A percentile compares a stretch with the other conserved stretches of the same genome.
Evolutionary conservation across 35 echinoderm and acorn worm species (phyloP).

Genomic region (Apostichopus californicus): DNA sequence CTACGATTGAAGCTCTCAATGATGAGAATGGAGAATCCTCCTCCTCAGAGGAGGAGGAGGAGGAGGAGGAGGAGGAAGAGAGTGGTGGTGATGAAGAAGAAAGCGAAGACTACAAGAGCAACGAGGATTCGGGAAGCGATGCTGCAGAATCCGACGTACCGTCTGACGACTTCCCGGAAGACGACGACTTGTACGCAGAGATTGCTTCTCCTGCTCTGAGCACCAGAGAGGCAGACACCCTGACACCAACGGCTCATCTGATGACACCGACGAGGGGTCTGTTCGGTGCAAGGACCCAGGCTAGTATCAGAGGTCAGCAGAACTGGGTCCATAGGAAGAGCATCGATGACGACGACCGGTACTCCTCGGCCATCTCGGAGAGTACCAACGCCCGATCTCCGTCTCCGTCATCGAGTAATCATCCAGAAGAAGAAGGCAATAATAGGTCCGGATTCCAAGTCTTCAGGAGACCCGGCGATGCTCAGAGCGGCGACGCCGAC

Average conservation of each 20-base stretch:
- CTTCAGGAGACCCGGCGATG: not conserved
- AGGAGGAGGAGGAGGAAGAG: not conserved
- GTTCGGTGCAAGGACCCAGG: slow-evolving; percentile 30
- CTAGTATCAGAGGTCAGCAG: slow-evolving; percentile 26
- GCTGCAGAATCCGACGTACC: slow-evolving; percentile 6
- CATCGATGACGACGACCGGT: slow-evolving; percentile 59
- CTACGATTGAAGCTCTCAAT: slow-evolving; percentile 74
- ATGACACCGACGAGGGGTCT: slow-evolving; percentile 58
- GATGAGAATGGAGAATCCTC: slow-evolving; percentile 48
- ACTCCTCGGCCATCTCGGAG: slow-evolving; percentile 51
- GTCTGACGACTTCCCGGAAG: slow-evolving; percentile 63
- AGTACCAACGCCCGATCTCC: slow-evolving; percentile 43
- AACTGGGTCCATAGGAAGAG: slow-evolving; percentile 55
- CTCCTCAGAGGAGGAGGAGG: slow-evolving; percentile 40
- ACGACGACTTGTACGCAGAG: slow-evolving; percentile 64
- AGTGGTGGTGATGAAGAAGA: not conserved
- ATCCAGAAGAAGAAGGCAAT: slow-evolving; percentile 21
- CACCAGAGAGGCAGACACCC: slow-evolving; percentile 86
- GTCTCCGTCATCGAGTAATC: slow-evolving; percentile 54
- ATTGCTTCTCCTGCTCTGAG: slow-evolving; percentile 87
- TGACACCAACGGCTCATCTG: slow-evolving; percentile 83
- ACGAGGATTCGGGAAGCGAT: slow-evolving; percentile 19
- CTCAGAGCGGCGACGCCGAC: not conserved
- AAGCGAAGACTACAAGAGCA: slow-evolving; percentile 42
- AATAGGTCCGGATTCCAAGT: not conserved